Base-by-base conservation (phyloP, 2,113 vertebrate species). In the Euleptes europaea region DNA sequence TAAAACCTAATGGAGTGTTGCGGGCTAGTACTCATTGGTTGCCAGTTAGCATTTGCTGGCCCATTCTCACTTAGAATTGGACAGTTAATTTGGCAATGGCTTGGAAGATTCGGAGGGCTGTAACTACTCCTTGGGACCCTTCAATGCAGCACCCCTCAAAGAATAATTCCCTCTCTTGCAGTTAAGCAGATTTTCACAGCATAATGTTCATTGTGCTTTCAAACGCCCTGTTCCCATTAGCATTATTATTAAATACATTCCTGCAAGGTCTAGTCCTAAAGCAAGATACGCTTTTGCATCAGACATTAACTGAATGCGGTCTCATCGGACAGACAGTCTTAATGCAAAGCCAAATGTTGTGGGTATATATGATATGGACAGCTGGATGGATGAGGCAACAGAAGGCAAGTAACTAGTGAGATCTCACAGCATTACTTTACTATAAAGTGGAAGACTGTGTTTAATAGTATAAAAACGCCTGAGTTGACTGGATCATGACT, bases 1-100 rank as follows among this genome's bases (percentile, higher is more conserved):
- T 84, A 78, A 92, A 88, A 91, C 84, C 84, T 90, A 38, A 3
- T 44, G 33, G 84, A 91, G 86, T 67, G 1, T 76, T 70, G 44
- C 0, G 1, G 49, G 65, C 85, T 47, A 11, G 0, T 60, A 67
- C 31, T 60, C 79, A 35, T 12, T 69, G 63, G 44, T 75, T 69
- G 0, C 0, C 33, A 47, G 40, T 85, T 79, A 0, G 4, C 38
- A 66, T 83, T 40, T 51, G 40, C 49, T 78, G 63, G n/a, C 42
- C 70, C 21, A 9, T 4, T 83, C 54, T 44, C 57, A 42, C 72
- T 74, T 38, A 23, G 0, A 3, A 77, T 54, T 78, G 66, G 69
- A 17, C 13, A n/a, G 40, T 42, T 79, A 21, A 44, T 71, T n/a
- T 85, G 69, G 69, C 40, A 72, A 49, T 19, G 40, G 47, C 49